A percentile compares a stretch with the other conserved stretches of the same genome.
These are phyloP conservation scores for Tipula vernalis DNA, from an alignment of 2,888 invertebrate genomes.

Conservation along the genomic window DNA sequence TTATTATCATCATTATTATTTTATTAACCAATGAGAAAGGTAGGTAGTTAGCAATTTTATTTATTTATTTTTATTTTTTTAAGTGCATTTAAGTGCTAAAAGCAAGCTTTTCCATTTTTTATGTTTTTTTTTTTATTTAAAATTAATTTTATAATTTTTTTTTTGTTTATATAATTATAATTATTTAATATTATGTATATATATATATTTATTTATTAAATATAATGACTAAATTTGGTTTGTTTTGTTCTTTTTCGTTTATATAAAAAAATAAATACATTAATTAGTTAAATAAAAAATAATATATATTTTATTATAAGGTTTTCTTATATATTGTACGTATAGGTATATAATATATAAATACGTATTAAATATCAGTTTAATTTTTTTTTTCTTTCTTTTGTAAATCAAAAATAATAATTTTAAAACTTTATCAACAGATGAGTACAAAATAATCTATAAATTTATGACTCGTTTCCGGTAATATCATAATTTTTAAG, in stretches of 20 bases:
- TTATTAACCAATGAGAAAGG: neutral
- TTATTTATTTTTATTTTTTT: neutral
- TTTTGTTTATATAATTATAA: neutral
- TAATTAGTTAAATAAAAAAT: neutral
- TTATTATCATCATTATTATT: neutral
- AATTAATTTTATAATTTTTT: neutral
- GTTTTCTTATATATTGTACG: neutral
- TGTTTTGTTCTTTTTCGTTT: neutral
- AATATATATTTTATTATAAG: neutral
- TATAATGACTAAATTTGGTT: neutral
- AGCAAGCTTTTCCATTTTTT: slow-evolving; percentile 4
- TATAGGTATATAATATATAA: neutral
- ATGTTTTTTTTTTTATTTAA: neutral
- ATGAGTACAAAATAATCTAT: neutral
- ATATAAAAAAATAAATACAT: slow-evolving; percentile 4
- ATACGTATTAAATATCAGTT: neutral
- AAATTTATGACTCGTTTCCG: neutral
- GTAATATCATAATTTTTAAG: neutral
- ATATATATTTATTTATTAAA: neutral
- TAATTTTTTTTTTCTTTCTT: neutral
- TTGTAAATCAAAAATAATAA: neutral
- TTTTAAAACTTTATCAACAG: neutral
- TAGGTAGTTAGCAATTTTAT: neutral
- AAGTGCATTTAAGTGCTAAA: slow-evolving; percentile 4
- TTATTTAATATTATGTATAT: neutral